Conservation (phyloP, 2,888 invertebrate species). For the Caprella mutica region DNA sequence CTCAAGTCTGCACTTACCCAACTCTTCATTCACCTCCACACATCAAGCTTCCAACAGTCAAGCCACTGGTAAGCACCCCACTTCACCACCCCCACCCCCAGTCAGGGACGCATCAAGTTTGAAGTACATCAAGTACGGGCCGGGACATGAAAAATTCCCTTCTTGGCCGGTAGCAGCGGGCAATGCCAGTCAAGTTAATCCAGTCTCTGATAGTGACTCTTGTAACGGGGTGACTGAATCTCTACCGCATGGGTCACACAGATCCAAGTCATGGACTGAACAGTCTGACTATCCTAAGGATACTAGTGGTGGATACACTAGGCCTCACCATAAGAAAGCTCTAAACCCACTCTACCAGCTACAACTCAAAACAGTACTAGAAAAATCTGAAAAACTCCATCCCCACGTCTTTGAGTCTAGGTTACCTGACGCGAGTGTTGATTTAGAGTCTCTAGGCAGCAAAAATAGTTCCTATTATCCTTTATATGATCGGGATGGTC, state of each 20-base stretch:
- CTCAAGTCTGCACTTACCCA: not conserved
- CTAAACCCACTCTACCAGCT: constrained; percentile 49
- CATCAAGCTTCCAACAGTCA: not conserved
- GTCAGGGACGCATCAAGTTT: constrained; percentile 56
- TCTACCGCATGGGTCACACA: constrained; percentile 45
- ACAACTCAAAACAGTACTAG: constrained; percentile 58
- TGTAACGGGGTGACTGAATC: constrained; percentile 19
- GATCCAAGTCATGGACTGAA: constrained; percentile 60
- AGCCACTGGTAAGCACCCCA: constrained; percentile 39
- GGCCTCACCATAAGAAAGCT: constrained; percentile 52
- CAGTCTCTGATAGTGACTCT: constrained; percentile 17
- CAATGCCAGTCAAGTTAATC: constrained; percentile 40
- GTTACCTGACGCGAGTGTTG: constrained; percentile 15
- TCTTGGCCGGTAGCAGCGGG: constrained; percentile 59
- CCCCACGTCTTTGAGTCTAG: constrained; percentile 44
- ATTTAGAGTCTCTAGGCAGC: constrained; percentile 35
- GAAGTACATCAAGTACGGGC: constrained; percentile 54
- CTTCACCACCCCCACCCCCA: constrained; percentile 43
- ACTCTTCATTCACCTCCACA: not conserved
- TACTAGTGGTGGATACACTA: constrained; percentile 51
- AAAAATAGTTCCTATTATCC: constrained; percentile 36
- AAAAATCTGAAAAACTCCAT: constrained; percentile 54
- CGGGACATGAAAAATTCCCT: constrained; percentile 62
- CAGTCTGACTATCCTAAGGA: constrained; percentile 59
- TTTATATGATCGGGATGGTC: constrained; percentile 53